These are phyloP conservation scores for Lagodon rhomboides DNA, from an alignment of 2,797 vertebrate species.

Conservation along the genomic window DNA sequence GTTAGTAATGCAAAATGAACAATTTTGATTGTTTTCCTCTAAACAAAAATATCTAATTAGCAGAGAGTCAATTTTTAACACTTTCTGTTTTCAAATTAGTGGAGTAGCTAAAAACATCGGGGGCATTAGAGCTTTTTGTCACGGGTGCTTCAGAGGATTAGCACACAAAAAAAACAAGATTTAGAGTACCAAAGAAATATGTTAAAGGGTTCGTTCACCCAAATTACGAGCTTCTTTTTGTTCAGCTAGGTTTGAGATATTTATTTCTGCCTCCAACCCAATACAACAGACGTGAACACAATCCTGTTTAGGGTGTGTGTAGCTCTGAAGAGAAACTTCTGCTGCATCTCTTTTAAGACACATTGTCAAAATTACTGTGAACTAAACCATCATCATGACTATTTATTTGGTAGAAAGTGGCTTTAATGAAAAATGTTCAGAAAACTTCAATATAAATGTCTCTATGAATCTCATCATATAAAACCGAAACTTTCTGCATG, in stretches of 20 bases:
- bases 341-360: neutral
- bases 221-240: slow-evolving; percentile 5
- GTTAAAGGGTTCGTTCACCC: slow-evolving; percentile 15
- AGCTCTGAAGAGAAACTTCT: neutral
- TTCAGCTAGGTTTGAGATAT: neutral
- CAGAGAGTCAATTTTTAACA: slow-evolving; percentile 4
- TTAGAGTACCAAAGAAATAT: neutral
- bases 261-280: neutral
- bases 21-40: slow-evolving; percentile 74
- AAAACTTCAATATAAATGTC: neutral
- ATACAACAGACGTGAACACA: neutral
- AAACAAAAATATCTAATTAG: slow-evolving; percentile 75
- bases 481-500: neutral
- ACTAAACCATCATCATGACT: neutral
- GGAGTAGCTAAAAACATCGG: slow-evolving; percentile 16
- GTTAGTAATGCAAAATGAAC: slow-evolving; percentile 75
- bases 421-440: neutral
- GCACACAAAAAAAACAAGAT: neutral
- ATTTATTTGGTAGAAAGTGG: neutral
- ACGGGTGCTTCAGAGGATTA: slow-evolving; percentile 5
- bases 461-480: neutral
- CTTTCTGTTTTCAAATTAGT: slow-evolving; percentile 24
- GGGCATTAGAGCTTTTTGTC: slow-evolving; percentile 18
- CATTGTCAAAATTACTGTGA: neutral
- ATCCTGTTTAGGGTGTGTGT: neutral